Percentiles rank a stretch among this genome's conserved stretches.
phyloP scores from a whole-genome alignment of 1,140 invertebrate species.

The Akabosia matsudoensis region DNA sequence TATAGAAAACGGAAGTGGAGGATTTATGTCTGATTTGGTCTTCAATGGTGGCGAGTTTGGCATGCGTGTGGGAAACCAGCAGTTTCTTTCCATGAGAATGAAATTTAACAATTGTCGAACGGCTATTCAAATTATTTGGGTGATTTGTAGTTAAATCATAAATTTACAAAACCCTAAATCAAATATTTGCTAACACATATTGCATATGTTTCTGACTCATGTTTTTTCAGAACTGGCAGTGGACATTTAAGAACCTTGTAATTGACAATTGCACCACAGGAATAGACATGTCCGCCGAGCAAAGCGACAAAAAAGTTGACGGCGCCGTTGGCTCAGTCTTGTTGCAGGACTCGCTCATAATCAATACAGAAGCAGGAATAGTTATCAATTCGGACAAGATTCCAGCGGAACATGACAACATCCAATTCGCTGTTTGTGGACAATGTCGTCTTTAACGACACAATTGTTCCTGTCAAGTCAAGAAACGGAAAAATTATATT shows the following conservation, averaged over 20 bases:
- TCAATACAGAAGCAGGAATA: slow-evolving; percentile 31
- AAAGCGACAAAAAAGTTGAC: not conserved
- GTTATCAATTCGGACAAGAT: not conserved
- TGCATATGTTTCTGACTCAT: too few relatives aligned
- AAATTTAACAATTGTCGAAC: slow-evolving; percentile 31
- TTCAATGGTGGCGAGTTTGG: slow-evolving; percentile 43
- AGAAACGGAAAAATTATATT: slow-evolving; percentile 13
- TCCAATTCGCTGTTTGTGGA: slow-evolving; percentile 41
- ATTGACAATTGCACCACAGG: slow-evolving; percentile 26
- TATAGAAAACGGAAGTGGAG: slow-evolving; percentile 46
- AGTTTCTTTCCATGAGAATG: slow-evolving; percentile 39
- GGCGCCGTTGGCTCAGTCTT: slow-evolving; percentile 38
- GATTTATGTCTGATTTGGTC: slow-evolving; percentile 44
- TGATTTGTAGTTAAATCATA: slow-evolving; percentile 19
- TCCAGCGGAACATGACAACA: slow-evolving; percentile 1
- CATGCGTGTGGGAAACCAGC: slow-evolving; percentile 46
- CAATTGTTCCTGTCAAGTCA: slow-evolving; percentile 14
- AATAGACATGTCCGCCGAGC: slow-evolving; percentile 40
- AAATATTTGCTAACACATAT: slow-evolving; percentile 7
- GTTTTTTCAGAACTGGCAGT: slow-evolving; percentile 47
- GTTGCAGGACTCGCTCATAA: slow-evolving; percentile 35
- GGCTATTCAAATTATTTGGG: slow-evolving; percentile 44
- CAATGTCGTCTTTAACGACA: slow-evolving; percentile 31
- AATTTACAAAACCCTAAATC: slow-evolving; percentile 6
- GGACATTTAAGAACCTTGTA: slow-evolving; percentile 37